Conservation (phyloP, 2,888 invertebrate species). For the Watsonalla cultraria region DNA sequence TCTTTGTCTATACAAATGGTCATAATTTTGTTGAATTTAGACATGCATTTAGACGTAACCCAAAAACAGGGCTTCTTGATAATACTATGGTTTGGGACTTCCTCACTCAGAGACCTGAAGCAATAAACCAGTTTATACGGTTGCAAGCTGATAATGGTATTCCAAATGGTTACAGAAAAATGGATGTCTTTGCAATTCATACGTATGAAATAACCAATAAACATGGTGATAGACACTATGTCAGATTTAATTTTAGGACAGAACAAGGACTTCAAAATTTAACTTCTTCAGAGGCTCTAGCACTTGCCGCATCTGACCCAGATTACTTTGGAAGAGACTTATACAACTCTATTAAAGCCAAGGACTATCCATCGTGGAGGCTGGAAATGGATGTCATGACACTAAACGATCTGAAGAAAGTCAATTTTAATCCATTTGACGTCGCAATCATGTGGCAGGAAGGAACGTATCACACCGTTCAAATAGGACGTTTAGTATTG, state of each 20-base stretch:
- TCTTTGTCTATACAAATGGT: slow-evolving; percentile 92
- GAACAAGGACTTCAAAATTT: slow-evolving; percentile 91
- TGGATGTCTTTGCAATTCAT: slow-evolving; percentile 95
- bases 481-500: slow-evolving; percentile 44
- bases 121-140: slow-evolving; percentile 86
- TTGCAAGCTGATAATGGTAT: slow-evolving; percentile 91
- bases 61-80: slow-evolving; percentile 89
- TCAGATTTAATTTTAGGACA: slow-evolving; percentile 94
- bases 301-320: slow-evolving; percentile 84
- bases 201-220: slow-evolving; percentile 92
- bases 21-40: slow-evolving; percentile 89
- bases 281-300: slow-evolving; percentile 78
- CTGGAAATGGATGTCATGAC: slow-evolving; percentile 53
- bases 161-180: slow-evolving; percentile 92
- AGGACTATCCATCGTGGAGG: slow-evolving; percentile 63
- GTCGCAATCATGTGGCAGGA: slow-evolving; percentile 51
- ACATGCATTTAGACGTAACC: slow-evolving; percentile 94
- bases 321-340: slow-evolving; percentile 89
- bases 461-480: slow-evolving; percentile 44
- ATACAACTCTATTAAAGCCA: slow-evolving; percentile 89
- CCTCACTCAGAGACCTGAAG: slow-evolving; percentile 87
- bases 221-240: slow-evolving; percentile 83
- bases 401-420: slow-evolving; percentile 30
- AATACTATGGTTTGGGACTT: slow-evolving; percentile 94
- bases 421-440: slow-evolving; percentile 57